Evolutionary conservation across 2,797 vertebrate genomes (phyloP), one percentile per base, ranked within the genome.

Genomic region (Poecilia picta): DNA sequence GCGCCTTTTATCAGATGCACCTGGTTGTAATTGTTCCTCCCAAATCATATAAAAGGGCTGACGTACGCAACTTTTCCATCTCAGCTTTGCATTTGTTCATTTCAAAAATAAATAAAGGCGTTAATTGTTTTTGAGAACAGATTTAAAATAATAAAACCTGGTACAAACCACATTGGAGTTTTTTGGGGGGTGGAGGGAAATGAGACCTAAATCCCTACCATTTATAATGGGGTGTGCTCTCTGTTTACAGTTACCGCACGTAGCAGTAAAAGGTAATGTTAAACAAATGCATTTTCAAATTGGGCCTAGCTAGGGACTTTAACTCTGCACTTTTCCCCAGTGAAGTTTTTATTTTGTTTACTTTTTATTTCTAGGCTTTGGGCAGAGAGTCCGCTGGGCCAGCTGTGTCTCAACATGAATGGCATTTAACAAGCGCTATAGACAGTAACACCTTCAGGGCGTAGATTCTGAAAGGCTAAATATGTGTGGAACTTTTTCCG

Each of bases 401-500:
- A 82, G 59, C 77, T 18, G 10, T 62, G 73, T 82, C 64, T 87
- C 47, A 73, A 36, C 57, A 78, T n/a, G 83, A 78, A 62, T 66
- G 11, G 55, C n/a, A 73, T 86, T 83, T 81, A 79, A 88, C 72
- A 59, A 71, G 77, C 36, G 2, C 66, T 77, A 47, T n/a, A 66
- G 79, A 81, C 5, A 13, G 47, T 72, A 75, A 39, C 80, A 88
- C 76, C 51, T 80, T 87, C 28, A 71, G 49, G 39, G 46, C 31
- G 8, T 6, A 25, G 41, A 36, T 75, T 75, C 55, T 75, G 36
- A 72, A 33, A 80, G 80, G 74, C 76, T 76, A 87, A 84, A 75
- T 51, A 86, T 83, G 76, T 77, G 62, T 77, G 68, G 76, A 84
- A 73, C 70, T 10, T 79, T 81, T 77, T 51, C 83, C 79, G 66